Percentiles rank a stretch among this genome's conserved stretches.
These are phyloP conservation scores for Laticauda laticaudata DNA, from an alignment of 2,113 vertebrate species.

Conservation along the genomic window DNA sequence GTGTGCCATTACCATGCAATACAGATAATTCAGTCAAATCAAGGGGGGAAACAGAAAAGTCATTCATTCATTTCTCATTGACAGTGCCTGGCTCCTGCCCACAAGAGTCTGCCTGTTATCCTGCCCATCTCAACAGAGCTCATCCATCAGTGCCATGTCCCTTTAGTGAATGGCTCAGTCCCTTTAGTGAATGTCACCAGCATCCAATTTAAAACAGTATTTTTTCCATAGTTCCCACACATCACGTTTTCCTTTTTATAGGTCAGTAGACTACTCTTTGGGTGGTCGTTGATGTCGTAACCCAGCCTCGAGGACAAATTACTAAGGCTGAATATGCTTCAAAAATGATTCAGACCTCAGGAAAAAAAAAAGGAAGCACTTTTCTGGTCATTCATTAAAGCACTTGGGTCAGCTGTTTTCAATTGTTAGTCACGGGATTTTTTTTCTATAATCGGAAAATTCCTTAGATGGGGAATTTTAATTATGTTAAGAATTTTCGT, in stretches of 20 bases:
- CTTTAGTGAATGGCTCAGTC: neutral
- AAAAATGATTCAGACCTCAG: neutral
- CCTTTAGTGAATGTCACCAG: conserved; percentile 1
- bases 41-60: conserved; percentile 14
- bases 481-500: too few relatives aligned
- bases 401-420: neutral
- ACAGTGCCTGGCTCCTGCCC: neutral
- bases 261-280: too few relatives aligned
- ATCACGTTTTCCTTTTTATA: too few relatives aligned
- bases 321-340: neutral
- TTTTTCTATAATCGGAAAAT: too few relatives aligned
- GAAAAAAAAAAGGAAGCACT: neutral
- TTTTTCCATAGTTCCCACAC: too few relatives aligned
- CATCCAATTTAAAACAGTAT: conserved; percentile 5
- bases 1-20: neutral
- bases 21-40: neutral
- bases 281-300: too few relatives aligned
- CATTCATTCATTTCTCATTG: conserved; percentile 15
- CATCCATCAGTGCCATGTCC: neutral
- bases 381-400: neutral
- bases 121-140: conserved; percentile 2
- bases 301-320: neutral
- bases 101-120: neutral
- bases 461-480: too few relatives aligned
- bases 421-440: neutral